Conservation (phyloP, 2,797 vertebrate species). For the Paratrypauchen microcephalus region DNA sequence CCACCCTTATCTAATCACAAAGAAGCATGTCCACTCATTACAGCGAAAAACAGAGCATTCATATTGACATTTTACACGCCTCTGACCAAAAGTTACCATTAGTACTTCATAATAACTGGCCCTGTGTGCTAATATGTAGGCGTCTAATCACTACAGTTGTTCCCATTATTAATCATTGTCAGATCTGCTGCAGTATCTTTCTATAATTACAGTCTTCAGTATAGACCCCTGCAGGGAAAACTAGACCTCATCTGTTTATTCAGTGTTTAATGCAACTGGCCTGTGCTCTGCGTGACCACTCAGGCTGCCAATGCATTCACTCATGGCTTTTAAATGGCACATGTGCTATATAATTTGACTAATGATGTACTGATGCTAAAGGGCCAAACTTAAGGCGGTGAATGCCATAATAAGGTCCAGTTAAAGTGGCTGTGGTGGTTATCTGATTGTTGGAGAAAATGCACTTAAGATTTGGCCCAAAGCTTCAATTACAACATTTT, state of each 20-base stretch:
- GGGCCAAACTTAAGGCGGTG: conserved; percentile 17
- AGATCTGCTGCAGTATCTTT: conserved; percentile 12
- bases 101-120: neutral
- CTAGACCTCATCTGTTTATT: neutral
- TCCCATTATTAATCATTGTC: neutral
- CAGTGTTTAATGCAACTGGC: neutral
- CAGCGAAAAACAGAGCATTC: neutral
- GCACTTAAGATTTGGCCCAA: neutral
- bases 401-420: conserved; percentile 15
- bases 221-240: conserved; percentile 29
- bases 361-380: conserved; percentile 36
- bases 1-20: neutral
- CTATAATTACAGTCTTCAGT: conserved; percentile 34
- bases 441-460: conserved; percentile 1
- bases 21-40: neutral
- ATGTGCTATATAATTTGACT: conserved; percentile 14
- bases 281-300: neutral
- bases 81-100: neutral
- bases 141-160: neutral
- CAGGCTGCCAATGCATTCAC: neutral
- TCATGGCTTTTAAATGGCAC: neutral
- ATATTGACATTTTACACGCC: neutral
- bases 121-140: neutral
- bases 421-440: conserved; percentile 3
- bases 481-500: neutral